Percentiles rank a stretch among this genome's conserved stretches.
These are phyloP conservation scores for Oophaga sylvatica DNA, from an alignment of 2,797 vertebrate species.

Conservation along the genomic window DNA sequence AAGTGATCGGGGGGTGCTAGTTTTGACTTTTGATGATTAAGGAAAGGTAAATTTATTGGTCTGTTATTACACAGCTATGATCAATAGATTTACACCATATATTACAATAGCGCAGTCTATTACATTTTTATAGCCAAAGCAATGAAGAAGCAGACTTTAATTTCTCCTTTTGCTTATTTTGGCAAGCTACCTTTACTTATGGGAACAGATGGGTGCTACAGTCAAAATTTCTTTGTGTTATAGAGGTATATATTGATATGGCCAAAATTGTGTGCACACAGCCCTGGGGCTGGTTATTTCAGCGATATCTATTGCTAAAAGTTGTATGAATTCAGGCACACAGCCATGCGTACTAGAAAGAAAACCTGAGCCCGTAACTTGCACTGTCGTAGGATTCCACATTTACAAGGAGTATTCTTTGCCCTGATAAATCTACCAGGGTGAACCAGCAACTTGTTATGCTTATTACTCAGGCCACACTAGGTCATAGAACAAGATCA, in stretches of 20 bases:
- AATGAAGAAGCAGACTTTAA: conserved; percentile 30
- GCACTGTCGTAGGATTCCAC: background rate
- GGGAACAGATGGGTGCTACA: conserved; percentile 8
- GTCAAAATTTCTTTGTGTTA: conserved; percentile 3
- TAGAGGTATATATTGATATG: background rate
- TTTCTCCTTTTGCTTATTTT: conserved; percentile 29
- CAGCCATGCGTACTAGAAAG: background rate
- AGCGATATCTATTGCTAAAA: background rate
- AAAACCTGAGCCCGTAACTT: background rate
- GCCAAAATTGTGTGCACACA: background rate
- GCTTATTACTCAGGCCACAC: background rate
- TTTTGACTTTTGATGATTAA: conserved; percentile 33
- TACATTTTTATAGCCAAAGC: conserved; percentile 30
- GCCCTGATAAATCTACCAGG: background rate
- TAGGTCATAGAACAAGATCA: background rate
- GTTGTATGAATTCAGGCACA: background rate
- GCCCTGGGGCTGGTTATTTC: background rate
- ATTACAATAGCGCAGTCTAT: conserved; percentile 47
- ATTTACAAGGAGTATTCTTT: background rate
- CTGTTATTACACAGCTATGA: conserved; percentile 29
- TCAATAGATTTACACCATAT: conserved; percentile 37
- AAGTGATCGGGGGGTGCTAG: conserved; percentile 36
- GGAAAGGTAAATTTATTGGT: conserved; percentile 40
- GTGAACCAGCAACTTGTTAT: background rate
- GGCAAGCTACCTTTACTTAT: conserved; percentile 10